Evolutionary conservation across 2,888 invertebrate genomes (phyloP).

Genomic region (Andrena trimmerana): DNA sequence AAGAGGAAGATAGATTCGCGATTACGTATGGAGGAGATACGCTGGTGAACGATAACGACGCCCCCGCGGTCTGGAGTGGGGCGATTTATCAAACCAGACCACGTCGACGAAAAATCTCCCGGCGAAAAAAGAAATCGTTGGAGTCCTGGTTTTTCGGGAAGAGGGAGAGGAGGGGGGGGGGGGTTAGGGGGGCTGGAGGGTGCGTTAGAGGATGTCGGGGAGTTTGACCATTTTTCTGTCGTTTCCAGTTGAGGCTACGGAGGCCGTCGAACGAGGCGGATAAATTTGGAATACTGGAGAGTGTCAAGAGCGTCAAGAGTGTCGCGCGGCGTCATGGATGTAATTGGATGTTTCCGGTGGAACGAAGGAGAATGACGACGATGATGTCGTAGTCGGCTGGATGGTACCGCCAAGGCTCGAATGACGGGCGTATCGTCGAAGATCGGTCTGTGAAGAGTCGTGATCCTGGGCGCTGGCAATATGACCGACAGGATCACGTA

Average conservation of each 20-base stretch:
- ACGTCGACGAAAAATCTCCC: conserved; percentile 33
- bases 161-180: too few species aligned
- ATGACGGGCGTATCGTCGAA: conserved; percentile 30
- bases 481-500: conserved; percentile 66
- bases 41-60: conserved; percentile 44
- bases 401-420: conserved; percentile 16
- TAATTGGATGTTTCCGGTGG: conserved; percentile 59
- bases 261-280: conserved; percentile 27
- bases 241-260: conserved; percentile 59
- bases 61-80: conserved; percentile 8
- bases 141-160: conserved; percentile 12
- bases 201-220: neutral
- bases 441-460: conserved; percentile 17
- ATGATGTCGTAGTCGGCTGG: conserved; percentile 49
- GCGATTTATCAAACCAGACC: conserved; percentile 48
- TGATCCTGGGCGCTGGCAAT: conserved; percentile 34
- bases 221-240: conserved; percentile 65
- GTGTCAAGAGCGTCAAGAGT: conserved; percentile 50
- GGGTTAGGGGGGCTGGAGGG: neutral
- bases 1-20: conserved; percentile 12
- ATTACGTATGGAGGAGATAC: conserved; percentile 27
- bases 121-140: conserved; percentile 17
- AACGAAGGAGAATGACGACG: conserved; percentile 49
- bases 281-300: conserved; percentile 34
- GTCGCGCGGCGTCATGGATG: conserved; percentile 42